phyloP scores from a whole-genome alignment of 2,113 vertebrate species.

The Tragelaphus buxtoni region DNA sequence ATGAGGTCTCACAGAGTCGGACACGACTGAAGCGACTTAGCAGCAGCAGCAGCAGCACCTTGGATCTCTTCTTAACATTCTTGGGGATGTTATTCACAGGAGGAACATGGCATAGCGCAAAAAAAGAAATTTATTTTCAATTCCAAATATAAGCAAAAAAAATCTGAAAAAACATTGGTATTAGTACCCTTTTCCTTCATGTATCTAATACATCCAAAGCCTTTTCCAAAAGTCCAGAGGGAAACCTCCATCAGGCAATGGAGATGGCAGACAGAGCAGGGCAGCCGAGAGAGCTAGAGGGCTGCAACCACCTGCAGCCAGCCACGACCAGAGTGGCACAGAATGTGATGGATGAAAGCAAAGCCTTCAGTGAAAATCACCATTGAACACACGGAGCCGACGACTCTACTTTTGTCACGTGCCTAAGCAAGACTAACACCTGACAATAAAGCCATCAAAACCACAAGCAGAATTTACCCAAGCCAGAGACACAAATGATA shows the following conservation, averaged over 20 bases:
- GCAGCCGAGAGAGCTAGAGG: not conserved
- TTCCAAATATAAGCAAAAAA: slow-evolving; percentile 7
- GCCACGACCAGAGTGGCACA: not conserved
- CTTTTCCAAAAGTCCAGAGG: not conserved
- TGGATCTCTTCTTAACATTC: not conserved
- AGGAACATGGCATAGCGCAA: not conserved
- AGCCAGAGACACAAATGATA: not conserved
- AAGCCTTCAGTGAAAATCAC: not conserved
- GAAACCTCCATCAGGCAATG: not conserved
- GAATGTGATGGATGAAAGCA: not conserved
- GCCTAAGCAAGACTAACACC: not conserved
- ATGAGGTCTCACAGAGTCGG: no score
- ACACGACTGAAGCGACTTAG: no score
- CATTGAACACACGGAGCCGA: not conserved
- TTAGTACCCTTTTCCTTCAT: not conserved
- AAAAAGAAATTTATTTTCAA: not conserved
- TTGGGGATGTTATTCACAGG: not conserved
- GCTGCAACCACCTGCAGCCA: not conserved
- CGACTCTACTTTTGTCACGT: not conserved
- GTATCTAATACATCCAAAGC: not conserved
- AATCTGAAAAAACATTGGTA: not conserved
- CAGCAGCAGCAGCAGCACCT: not conserved
- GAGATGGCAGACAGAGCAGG: no score
- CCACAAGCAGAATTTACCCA: not conserved
- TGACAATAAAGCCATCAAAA: not conserved